phyloP scores from a whole-genome alignment of 2,797 vertebrate species.

The Mycteria americana region DNA sequence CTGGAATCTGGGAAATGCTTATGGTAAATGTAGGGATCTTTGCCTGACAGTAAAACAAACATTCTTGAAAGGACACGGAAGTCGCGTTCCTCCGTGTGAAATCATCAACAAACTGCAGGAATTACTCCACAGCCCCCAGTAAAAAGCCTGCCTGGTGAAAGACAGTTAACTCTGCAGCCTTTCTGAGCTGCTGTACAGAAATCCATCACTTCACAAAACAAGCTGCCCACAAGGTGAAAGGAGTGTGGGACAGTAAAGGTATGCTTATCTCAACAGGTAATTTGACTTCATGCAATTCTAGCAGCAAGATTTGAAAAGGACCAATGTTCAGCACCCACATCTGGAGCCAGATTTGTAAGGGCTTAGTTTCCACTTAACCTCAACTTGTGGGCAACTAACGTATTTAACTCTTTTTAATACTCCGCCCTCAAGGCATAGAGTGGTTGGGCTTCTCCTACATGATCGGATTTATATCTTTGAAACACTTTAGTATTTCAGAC shows the following conservation, averaged over 20 bases:
- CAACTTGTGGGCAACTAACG: neutral
- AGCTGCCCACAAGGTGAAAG: neutral
- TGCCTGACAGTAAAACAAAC: neutral
- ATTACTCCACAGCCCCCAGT: neutral
- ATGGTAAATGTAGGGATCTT: neutral
- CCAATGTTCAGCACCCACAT: neutral
- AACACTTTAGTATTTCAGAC: neutral
- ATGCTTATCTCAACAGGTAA: neutral
- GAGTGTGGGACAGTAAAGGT: neutral
- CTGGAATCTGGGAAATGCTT: neutral
- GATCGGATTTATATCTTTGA: neutral
- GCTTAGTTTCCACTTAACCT: neutral
- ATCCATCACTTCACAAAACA: neutral
- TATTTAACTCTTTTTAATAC: neutral
- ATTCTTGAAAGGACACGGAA: neutral
- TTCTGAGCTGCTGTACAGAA: neutral
- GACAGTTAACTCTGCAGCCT: neutral
- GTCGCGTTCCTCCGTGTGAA: neutral
- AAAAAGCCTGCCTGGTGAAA: neutral
- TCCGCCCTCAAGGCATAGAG: neutral
- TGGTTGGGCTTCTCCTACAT: neutral
- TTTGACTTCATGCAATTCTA: neutral
- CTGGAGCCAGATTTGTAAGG: neutral
- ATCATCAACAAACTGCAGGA: neutral
- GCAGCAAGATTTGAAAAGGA: neutral